Base-by-base conservation (phyloP, 1,140 invertebrate genomes). In the Dreissena rostriformis region DNA sequence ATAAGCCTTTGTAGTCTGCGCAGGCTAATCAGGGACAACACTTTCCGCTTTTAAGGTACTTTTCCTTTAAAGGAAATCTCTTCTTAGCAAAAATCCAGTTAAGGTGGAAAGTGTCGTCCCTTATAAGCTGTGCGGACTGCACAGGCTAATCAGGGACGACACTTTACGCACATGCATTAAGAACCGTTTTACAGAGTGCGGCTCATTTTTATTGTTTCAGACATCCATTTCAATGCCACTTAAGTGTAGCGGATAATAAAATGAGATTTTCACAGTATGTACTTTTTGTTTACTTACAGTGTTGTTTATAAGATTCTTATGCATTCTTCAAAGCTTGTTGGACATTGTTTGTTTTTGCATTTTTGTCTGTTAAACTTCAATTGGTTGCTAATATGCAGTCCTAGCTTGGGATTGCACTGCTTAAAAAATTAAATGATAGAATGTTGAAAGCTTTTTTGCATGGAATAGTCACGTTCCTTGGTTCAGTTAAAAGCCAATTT, bases 161-260 rank as follows among this genome's bases (percentile, higher is more conserved):
- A n/a, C n/a, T n/a, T n/a, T n/a, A n/a, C n/a, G n/a, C n/a, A n/a
- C n/a, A n/a, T n/a, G n/a, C n/a, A n/a, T n/a, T n/a, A n/a, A n/a
- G n/a, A n/a, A n/a, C n/a, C n/a, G n/a, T n/a, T n/a, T n/a, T n/a
- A n/a, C n/a, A n/a, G n/a, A n/a, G n/a, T n/a, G n/a, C n/a, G n/a
- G n/a, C n/a, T n/a, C n/a, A n/a, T 39, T 39, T 39, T 39, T 8
- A 39, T 39, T 39, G 8, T 39, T 39, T 39, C 29, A 95, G 94
- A 73, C 98, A 99, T 95, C 97, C 98, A 63, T 98, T 97, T 94
- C 96, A 97, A 83, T 98, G 98, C 26, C 97, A 98, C 90, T 93
- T 99, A 0, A 98, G 97, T 53, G 96, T 99, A 8, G 95, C 97
- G 68, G 98, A 99, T 94, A 98, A 99, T 96, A 98, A 98, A 93